These are phyloP conservation scores for Rhyacophila evoluta DNA, from an alignment of 2,888 invertebrate species.

Conservation along the genomic window DNA sequence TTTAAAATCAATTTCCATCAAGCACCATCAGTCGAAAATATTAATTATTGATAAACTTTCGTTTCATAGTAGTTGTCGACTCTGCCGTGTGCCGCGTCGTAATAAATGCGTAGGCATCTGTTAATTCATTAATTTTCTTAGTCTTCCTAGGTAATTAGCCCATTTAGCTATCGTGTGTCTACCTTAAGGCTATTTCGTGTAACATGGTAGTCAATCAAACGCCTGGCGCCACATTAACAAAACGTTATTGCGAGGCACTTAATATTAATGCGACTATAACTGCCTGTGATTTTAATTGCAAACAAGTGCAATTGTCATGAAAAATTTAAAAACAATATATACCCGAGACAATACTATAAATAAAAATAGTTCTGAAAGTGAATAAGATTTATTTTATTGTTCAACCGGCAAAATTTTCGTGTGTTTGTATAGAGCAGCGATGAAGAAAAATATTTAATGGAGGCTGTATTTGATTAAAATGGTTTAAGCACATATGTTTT, in stretches of 20 bases:
- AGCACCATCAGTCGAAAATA: too few relatives aligned
- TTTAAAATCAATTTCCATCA: too few relatives aligned
- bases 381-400: too few relatives aligned
- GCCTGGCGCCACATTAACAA: neutral
- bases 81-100: neutral
- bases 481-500: too few relatives aligned
- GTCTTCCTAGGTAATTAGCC: neutral
- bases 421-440: too few relatives aligned
- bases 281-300: neutral
- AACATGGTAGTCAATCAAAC: slow-evolving; percentile 6
- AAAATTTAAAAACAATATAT: neutral
- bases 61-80: neutral
- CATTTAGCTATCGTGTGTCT: neutral
- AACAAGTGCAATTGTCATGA: neutral
- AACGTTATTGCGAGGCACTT: neutral
- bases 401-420: too few relatives aligned
- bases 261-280: neutral
- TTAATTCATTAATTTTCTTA: neutral
- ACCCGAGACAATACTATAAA: too few relatives aligned
- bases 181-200: neutral
- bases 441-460: too few relatives aligned
- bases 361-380: too few relatives aligned
- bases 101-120: neutral
- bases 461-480: too few relatives aligned
- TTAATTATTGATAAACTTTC: too few relatives aligned